Base-by-base conservation (phyloP, 2,888 invertebrate species). In the Drosophila paucipuncta region DNA sequence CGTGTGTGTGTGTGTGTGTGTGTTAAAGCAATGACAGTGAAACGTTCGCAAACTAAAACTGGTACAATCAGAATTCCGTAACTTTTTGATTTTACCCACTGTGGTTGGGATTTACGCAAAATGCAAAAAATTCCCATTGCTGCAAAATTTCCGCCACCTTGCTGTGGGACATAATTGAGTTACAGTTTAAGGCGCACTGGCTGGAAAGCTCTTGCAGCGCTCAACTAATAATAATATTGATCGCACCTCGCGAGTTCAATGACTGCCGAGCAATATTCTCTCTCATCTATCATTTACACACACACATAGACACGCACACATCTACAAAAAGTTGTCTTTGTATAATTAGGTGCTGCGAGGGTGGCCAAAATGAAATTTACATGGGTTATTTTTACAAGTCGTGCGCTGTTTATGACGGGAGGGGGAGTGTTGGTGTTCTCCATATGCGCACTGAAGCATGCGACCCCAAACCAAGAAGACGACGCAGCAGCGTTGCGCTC, bases 391-490 rank as follows among this genome's bases (percentile, higher is more conserved):
- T 85, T 83, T 88, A 85, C 82, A 85, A 85, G 85, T 64, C 39
- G 55, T 25, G 52, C 76, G 72, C 41, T 72, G 72, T 53, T 73
- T 69, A 61, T 63, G 78, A 58, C 33, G 41, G 52, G 30, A 9
- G 47, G 57, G 53, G 64, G 41, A 49, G 35, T 47, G 63, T 35
- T 50, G 67, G 47, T 63, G 66, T 63, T 68, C 69, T 76, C 59
- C 58, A 80, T 78, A 80, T 71, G 80, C 53, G 78, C 89, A 79
- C 71, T 82, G 89, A 90, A 82, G 91, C 91, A 85, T 85, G 79
- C 81, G 91, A 91, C 91, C 91, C 88, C 91, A 90, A 47, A 81
- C 91, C 80, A 91, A 91, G 91, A 91, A 91, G 78, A 67, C 76
- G 28, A 18, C 10, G 55, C 80, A 59, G 70, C 52, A 70, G 66